These are phyloP conservation scores for Dipodomys stephensi DNA, from an alignment of 2,113 vertebrate species.

Conservation along the genomic window DNA sequence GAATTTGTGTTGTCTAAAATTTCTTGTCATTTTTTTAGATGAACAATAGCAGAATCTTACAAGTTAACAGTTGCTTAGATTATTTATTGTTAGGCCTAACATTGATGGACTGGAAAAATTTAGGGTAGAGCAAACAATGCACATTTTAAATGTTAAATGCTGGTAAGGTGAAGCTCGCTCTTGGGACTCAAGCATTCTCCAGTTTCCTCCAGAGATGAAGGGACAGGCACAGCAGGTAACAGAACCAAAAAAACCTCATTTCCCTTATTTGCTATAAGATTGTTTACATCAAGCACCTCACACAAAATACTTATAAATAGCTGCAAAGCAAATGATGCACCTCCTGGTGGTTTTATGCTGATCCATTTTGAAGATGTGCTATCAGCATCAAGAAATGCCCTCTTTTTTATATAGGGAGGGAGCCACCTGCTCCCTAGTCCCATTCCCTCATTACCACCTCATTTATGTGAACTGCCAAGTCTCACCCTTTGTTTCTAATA, in stretches of 20 bases:
- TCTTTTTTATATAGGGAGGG: no score
- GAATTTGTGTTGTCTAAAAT: background rate
- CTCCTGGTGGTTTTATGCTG: background rate
- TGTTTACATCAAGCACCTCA: constrained; percentile 43
- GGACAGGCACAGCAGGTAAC: background rate
- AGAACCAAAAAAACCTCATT: background rate
- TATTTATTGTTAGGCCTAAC: background rate
- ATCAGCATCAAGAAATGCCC: constrained; percentile 45
- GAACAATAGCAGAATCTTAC: background rate
- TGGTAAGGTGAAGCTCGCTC: background rate
- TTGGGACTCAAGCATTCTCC: background rate
- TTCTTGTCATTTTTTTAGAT: background rate
- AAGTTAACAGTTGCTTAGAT: background rate
- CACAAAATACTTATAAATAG: constrained; percentile 46
- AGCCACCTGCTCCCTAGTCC: background rate
- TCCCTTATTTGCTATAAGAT: background rate
- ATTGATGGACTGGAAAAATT: background rate
- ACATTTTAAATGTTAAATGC: background rate
- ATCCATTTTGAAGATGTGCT: constrained; percentile 51
- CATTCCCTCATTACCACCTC: constrained; percentile 70
- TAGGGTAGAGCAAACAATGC: background rate
- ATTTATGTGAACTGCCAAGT: constrained; percentile 66
- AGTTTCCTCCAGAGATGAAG: background rate
- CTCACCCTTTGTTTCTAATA: constrained; percentile 50
- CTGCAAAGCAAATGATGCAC: background rate